A percentile compares a stretch with the other conserved stretches of the same genome.
Conservation (phyloP, 2,888 invertebrate genomes). For the Acholoe squamosa region DNA sequence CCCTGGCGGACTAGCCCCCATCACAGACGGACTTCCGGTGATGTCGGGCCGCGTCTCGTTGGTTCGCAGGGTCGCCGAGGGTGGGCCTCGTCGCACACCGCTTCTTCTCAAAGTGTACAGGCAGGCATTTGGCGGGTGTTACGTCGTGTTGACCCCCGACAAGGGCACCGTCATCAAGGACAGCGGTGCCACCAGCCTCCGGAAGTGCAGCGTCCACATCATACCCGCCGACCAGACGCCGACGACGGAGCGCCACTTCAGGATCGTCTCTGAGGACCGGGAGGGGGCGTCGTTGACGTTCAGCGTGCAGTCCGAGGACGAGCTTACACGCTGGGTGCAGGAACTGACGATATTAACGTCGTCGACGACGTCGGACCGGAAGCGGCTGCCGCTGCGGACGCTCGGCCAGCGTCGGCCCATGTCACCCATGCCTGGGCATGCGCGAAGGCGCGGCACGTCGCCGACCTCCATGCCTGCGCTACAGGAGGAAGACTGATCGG, state of each 20-base stretch:
- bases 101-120: neutral
- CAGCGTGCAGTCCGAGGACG: neutral
- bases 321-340: neutral
- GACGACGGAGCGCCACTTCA: neutral
- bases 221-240: neutral
- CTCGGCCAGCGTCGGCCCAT: neutral
- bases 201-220: neutral
- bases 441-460: neutral
- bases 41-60: neutral
- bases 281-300: constrained; percentile 4
- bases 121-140: neutral
- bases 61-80: neutral
- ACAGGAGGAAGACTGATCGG: neutral
- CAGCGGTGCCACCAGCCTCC: neutral
- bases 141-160: neutral
- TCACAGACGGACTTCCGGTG: constrained; percentile 3
- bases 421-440: neutral
- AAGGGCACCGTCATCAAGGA: constrained; percentile 11
- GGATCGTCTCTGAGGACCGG: neutral
- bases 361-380: neutral
- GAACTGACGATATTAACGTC: neutral
- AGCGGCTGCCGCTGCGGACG: neutral
- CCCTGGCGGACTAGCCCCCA: neutral
- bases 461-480: neutral
- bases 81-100: neutral